Conservation (phyloP, 2,888 invertebrate species). For the Merodon equestris region DNA sequence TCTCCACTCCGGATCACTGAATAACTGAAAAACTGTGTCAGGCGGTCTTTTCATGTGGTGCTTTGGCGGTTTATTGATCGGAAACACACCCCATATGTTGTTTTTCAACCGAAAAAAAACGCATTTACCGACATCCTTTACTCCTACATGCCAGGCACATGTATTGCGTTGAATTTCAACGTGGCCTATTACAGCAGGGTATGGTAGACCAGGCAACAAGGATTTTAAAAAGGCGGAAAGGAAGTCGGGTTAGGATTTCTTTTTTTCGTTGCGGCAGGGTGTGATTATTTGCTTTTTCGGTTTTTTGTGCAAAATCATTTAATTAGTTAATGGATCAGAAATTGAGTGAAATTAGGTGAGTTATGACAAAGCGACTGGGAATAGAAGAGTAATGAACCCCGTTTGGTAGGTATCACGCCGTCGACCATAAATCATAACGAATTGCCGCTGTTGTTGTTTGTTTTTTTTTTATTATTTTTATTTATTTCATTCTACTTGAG, state of each 20-base stretch:
- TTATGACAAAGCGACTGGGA: constrained; percentile 33
- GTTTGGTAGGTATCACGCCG: background rate
- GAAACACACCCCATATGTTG: constrained; percentile 43
- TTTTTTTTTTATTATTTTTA: background rate
- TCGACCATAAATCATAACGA: constrained; percentile 41
- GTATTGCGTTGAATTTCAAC: no score
- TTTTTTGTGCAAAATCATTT: constrained; percentile 32
- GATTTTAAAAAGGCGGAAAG: no score
- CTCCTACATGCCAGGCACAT: constrained; percentile 9
- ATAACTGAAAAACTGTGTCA: constrained; percentile 19
- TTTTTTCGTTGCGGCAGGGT: background rate
- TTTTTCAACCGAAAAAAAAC: constrained; percentile 28
- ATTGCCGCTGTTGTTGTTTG: background rate
- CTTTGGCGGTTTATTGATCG: constrained; percentile 40
- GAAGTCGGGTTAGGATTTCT: background rate
- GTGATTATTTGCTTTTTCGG: background rate
- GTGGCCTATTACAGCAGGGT: no score
- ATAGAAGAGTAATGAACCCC: constrained; percentile 30
- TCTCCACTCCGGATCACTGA: background rate
- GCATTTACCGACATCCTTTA: constrained; percentile 33
- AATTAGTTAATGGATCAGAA: constrained; percentile 62
- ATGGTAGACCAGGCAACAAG: no score
- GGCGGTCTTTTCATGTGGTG: no score
- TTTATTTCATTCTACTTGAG: no score
- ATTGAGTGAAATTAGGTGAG: constrained; percentile 42